Conservation (phyloP, 92 coral and sea anemone genomes). For the Bergia puertoricense region DNA sequence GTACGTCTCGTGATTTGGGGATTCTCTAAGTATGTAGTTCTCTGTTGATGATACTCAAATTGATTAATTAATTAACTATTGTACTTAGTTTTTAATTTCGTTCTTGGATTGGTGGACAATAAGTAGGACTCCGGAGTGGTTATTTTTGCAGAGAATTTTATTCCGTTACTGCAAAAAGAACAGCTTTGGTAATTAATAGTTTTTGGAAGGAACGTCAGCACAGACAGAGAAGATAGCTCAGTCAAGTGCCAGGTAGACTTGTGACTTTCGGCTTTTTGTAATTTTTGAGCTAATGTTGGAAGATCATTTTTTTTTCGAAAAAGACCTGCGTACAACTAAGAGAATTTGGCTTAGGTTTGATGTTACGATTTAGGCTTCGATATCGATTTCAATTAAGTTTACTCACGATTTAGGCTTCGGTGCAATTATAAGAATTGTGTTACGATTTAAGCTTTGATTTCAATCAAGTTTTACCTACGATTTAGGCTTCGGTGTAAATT, state of each 20-base stretch:
- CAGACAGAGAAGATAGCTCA: background rate
- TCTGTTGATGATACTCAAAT: background rate
- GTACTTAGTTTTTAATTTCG: background rate
- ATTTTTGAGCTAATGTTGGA: background rate
- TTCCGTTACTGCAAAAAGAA: background rate
- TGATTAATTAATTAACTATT: background rate
- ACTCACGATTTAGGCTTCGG: too few species aligned
- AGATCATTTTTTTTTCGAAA: background rate
- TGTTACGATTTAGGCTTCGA: background rate
- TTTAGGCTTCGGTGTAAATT: too few species aligned
- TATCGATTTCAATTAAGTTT: background rate
- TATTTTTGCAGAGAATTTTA: background rate
- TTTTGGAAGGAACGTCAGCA: background rate
- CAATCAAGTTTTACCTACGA: too few species aligned
- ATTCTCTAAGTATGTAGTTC: background rate
- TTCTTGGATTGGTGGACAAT: background rate
- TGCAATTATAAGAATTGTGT: too few species aligned
- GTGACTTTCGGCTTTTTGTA: background rate
- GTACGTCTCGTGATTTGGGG: background rate
- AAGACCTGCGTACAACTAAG: background rate
- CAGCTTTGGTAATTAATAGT: background rate
- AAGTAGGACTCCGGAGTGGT: background rate
- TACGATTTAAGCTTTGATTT: too few species aligned
- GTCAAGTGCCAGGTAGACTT: background rate
- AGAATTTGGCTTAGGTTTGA: background rate